Percentiles rank a stretch among this genome's conserved stretches.
Conservation (phyloP, 2,888 invertebrate species). For the Nebria salina region DNA sequence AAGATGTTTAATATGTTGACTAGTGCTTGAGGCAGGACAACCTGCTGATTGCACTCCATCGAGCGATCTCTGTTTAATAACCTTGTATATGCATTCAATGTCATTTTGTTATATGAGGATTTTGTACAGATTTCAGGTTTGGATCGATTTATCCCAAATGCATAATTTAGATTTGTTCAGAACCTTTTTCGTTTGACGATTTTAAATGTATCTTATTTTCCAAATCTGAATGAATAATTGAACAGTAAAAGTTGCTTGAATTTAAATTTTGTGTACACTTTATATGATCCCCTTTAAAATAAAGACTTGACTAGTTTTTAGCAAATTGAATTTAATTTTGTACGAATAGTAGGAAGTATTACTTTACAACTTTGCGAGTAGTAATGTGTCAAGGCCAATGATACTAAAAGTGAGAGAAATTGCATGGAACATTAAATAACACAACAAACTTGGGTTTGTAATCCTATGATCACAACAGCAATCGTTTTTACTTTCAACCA, state of each 20-base stretch:
- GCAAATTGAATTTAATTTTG: not conserved
- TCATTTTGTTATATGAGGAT: not conserved
- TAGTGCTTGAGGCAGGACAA: conserved; percentile 16
- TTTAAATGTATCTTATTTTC: too few species aligned
- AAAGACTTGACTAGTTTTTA: too few species aligned
- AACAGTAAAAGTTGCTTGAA: too few species aligned
- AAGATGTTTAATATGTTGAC: not conserved
- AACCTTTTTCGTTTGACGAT: not conserved
- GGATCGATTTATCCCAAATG: not conserved
- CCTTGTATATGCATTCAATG: not conserved
- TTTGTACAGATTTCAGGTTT: not conserved
- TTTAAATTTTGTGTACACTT: too few species aligned
- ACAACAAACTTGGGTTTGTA: not conserved
- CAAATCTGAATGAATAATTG: too few species aligned
- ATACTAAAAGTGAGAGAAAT: conserved; percentile 42
- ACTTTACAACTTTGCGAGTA: not conserved
- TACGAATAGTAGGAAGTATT: not conserved
- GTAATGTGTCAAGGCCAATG: conserved; percentile 40
- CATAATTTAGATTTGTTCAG: not conserved
- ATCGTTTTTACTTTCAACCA: not conserved
- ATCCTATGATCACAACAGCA: not conserved
- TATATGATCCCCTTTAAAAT: too few species aligned
- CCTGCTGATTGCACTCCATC: conserved; percentile 26
- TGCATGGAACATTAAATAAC: conserved; percentile 34
- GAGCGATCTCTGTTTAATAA: not conserved